These are phyloP conservation scores for Lipotes vexillifer DNA, from an alignment of 2,113 vertebrate species.

Conservation along the genomic window DNA sequence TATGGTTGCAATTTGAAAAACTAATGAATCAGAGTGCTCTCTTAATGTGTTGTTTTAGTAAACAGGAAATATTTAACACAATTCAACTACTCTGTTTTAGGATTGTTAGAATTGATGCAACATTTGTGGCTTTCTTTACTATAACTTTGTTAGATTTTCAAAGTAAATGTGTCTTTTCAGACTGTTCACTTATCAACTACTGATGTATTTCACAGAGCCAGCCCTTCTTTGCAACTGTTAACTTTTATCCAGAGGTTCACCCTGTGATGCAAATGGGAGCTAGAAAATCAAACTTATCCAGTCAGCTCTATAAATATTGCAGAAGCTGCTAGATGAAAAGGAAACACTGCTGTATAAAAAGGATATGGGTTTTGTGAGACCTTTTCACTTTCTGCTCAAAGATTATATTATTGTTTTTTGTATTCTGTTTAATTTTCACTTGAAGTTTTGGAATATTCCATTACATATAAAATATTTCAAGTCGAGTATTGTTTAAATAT, in stretches of 20 bases:
- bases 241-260: not conserved
- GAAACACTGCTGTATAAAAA: not conserved
- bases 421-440: not conserved
- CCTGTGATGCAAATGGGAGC: not conserved
- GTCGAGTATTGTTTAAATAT: accelerated
- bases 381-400: not conserved
- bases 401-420: not conserved
- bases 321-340: not conserved
- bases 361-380: not conserved
- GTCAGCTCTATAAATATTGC: not conserved
- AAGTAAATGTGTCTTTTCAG: not conserved
- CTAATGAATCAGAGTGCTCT: not conserved
- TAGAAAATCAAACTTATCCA: not conserved
- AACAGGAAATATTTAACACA: not conserved
- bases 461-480: not conserved
- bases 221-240: not conserved
- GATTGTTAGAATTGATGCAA: not conserved
- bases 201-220: not conserved
- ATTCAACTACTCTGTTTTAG: not conserved
- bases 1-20: not conserved
- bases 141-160: not conserved
- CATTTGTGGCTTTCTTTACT: not conserved
- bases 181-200: not conserved
- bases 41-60: not conserved
- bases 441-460: not conserved